phyloP scores from a whole-genome alignment of 2,888 invertebrate genomes.

The Pseudococcus viburni region DNA sequence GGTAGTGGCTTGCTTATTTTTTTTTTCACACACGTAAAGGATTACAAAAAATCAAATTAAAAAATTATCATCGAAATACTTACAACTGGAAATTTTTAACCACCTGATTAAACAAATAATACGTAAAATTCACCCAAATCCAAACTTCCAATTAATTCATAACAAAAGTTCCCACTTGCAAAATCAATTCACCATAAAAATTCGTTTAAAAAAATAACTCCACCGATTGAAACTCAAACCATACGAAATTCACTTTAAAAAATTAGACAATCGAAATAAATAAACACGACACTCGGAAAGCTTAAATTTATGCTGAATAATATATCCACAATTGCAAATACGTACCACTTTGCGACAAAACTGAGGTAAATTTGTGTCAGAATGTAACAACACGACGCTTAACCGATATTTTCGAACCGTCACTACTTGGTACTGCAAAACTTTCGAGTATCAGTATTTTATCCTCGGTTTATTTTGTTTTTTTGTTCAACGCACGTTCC shows the following conservation, averaged over 20 bases:
- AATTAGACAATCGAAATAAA: neutral
- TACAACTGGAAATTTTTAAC: neutral
- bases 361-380: constrained; percentile 33
- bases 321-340: neutral
- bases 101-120: neutral
- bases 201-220: neutral
- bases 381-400: constrained; percentile 29
- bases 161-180: neutral
- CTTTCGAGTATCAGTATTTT: constrained; percentile 36
- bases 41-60: no score
- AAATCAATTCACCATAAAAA: neutral
- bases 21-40: no score
- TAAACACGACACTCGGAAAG: neutral
- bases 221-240: neutral
- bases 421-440: constrained; percentile 44
- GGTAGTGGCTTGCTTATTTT: no score
- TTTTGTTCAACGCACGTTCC: constrained; percentile 7
- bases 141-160: neutral
- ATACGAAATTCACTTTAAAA: neutral
- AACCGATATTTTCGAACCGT: constrained; percentile 45
- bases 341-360: constrained; percentile 44
- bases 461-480: constrained; percentile 21
- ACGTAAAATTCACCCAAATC: neutral
- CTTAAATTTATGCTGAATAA: neutral
- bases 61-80: neutral